Evolutionary conservation across 2,888 invertebrate species (phyloP).

Genomic region (Apodemia duryi): DNA sequence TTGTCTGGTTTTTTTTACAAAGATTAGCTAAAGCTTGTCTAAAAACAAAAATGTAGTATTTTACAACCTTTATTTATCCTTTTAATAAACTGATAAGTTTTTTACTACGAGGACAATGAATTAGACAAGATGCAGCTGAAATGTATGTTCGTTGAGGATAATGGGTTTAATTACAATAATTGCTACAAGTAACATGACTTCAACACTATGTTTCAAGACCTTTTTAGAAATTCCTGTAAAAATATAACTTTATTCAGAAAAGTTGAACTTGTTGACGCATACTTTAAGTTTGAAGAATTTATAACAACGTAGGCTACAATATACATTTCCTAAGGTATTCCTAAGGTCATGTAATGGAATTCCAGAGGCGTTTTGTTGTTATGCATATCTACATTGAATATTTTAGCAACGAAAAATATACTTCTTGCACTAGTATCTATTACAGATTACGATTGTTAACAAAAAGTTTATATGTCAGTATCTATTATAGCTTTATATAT

Average conservation of each 20-base stretch:
- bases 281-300: not conserved
- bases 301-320: not conserved
- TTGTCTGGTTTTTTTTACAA: too few relatives aligned
- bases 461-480: too few relatives aligned
- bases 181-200: not conserved
- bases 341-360: not conserved
- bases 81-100: not conserved
- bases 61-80: not conserved
- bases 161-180: constrained; percentile 8
- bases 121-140: constrained; percentile 8
- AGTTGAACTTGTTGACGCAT: not conserved
- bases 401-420: too few relatives aligned
- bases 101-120: not conserved
- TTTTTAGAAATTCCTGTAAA: constrained; percentile 9
- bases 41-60: not conserved
- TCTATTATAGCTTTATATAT: too few relatives aligned
- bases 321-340: not conserved
- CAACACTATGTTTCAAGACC: not conserved
- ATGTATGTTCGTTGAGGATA: constrained; percentile 1
- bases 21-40: too few relatives aligned
- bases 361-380: too few relatives aligned
- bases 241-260: not conserved
- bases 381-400: too few relatives aligned
- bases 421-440: too few relatives aligned
- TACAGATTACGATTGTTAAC: too few relatives aligned